These are phyloP conservation scores for Fulica atra DNA, from an alignment of 2,113 vertebrate species.

Conservation along the genomic window DNA sequence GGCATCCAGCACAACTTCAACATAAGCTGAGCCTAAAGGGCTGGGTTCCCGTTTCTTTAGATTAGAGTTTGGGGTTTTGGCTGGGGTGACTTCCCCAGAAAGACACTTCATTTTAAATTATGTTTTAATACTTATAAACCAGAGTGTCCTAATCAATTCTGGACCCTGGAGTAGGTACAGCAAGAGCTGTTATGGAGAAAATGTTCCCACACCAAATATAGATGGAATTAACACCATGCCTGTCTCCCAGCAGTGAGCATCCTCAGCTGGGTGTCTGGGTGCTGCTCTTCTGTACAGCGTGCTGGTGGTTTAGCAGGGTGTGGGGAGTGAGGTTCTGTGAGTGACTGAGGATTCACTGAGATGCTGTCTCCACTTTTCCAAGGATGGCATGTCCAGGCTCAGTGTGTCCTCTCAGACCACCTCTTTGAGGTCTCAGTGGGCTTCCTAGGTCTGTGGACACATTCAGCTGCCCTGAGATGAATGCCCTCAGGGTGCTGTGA, in stretches of 20 bases:
- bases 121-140: neutral
- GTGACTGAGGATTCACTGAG: neutral
- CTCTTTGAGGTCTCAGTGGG: neutral
- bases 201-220: neutral
- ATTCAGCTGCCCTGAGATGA: neutral
- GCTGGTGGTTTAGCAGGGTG: neutral
- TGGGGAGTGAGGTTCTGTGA: neutral
- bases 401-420: fast-evolving
- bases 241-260: neutral
- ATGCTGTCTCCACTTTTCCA: neutral
- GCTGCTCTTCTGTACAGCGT: fast-evolving
- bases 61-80: neutral
- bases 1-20: neutral
- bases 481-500: neutral
- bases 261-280: neutral
- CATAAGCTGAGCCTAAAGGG: neutral
- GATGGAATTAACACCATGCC: neutral
- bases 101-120: neutral
- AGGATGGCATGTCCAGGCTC: neutral
- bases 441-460: neutral
- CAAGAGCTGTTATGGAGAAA: neutral
- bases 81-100: neutral
- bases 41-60: neutral
- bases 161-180: neutral
- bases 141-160: neutral